Conservation (phyloP, 2,888 invertebrate species). For the Pseudolycoriella hygida region DNA sequence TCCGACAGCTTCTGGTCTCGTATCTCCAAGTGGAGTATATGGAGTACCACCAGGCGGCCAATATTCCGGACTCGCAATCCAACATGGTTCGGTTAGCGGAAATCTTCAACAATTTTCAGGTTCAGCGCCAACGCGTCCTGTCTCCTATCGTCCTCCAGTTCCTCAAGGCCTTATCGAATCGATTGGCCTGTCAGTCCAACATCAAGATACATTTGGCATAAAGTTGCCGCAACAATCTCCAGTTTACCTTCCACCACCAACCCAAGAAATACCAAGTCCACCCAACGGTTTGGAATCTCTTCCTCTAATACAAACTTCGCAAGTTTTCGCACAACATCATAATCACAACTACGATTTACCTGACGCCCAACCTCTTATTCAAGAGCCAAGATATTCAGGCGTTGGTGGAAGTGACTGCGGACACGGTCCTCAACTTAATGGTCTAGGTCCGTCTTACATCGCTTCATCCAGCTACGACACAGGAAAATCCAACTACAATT, state of each 20-base stretch:
- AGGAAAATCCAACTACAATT: slow-evolving; percentile 3
- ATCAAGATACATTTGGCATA: slow-evolving; percentile 39
- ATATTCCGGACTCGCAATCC: slow-evolving; percentile 23
- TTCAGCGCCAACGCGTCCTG: slow-evolving; percentile 34
- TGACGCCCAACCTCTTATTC: slow-evolving; percentile 11
- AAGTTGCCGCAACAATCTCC: slow-evolving; percentile 34
- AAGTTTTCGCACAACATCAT: slow-evolving; percentile 4
- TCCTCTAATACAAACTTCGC: slow-evolving; percentile 14
- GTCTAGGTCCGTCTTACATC: slow-evolving; percentile 11
- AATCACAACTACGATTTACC: slow-evolving; percentile 8
- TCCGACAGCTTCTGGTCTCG: slow-evolving; percentile 23
- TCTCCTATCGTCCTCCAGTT: slow-evolving; percentile 56
- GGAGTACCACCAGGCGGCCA: slow-evolving; percentile 38
- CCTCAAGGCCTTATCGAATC: slow-evolving; percentile 50
- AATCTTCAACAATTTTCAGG: slow-evolving; percentile 19
- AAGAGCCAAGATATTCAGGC: slow-evolving; percentile 18
- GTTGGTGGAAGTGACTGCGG: slow-evolving; percentile 21
- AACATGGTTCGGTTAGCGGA: slow-evolving; percentile 20
- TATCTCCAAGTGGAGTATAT: slow-evolving; percentile 41
- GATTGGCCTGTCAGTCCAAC: slow-evolving; percentile 42
- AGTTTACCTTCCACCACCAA: slow-evolving; percentile 45
- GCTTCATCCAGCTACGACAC: neutral
- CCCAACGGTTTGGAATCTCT: slow-evolving; percentile 14
- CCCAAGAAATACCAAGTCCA: slow-evolving; percentile 27
- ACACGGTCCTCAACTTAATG: slow-evolving; percentile 20